Conservation (phyloP, 1,140 invertebrate genomes). For the Radopholus similis region DNA sequence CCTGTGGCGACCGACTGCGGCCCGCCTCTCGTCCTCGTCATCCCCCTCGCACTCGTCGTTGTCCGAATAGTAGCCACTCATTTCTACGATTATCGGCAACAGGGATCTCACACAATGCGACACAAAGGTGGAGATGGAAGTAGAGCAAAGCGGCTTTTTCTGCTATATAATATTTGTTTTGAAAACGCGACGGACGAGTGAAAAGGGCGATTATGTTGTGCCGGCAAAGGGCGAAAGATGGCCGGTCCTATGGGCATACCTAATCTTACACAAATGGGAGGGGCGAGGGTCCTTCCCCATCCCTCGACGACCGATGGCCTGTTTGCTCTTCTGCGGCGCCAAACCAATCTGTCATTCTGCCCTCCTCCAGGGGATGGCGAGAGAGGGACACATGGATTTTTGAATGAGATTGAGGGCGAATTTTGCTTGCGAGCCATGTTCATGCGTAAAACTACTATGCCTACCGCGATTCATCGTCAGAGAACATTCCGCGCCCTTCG, state of each 20-base stretch:
- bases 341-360: no score
- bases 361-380: no score
- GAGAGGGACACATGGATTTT: no score
- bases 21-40: not conserved
- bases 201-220: not conserved
- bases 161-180: no score
- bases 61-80: conserved; percentile 29
- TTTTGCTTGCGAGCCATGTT: no score
- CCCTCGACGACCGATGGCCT: no score
- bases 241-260: conserved; percentile 5
- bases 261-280: no score
- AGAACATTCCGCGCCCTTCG: conserved; percentile 50
- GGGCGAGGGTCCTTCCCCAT: no score
- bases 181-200: not conserved
- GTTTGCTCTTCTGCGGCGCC: no score
- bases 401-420: not conserved
- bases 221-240: not conserved
- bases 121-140: no score
- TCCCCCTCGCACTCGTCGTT: conserved; percentile 33
- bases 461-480: conserved; percentile 55
- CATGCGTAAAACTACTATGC: conserved; percentile 18
- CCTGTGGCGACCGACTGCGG: not conserved
- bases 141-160: no score
- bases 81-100: not conserved
- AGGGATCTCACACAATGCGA: not conserved